Conservation (phyloP, 2,113 vertebrate species). For the Chloroceryle aenea region DNA sequence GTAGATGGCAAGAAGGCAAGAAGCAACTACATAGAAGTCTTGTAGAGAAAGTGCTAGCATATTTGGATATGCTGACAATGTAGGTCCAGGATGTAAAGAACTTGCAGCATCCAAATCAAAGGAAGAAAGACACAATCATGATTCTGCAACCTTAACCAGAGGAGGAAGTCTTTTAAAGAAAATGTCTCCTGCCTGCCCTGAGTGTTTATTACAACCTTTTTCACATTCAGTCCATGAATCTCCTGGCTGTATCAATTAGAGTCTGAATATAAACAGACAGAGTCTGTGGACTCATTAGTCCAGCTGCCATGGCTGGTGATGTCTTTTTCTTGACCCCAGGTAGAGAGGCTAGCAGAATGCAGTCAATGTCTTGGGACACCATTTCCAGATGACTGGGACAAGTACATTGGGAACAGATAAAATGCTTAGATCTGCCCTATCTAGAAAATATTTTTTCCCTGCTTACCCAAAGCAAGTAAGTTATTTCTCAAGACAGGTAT, state of each 20-base stretch:
- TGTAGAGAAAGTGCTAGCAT: neutral
- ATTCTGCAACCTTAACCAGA: neutral
- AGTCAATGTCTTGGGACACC: neutral
- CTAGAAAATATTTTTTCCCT: neutral
- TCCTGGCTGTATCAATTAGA: neutral
- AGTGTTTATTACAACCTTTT: neutral
- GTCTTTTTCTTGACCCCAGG: neutral
- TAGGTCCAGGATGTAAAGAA: neutral
- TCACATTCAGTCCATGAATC: neutral
- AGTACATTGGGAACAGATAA: fast-evolving
- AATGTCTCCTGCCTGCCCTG: fast-evolving
- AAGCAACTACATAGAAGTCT: constrained; percentile 21
- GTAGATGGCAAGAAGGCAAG: constrained; percentile 12
- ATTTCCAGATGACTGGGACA: neutral
- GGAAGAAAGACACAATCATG: neutral
- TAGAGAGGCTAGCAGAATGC: neutral
- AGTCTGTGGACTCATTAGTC: neutral
- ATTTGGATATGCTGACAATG: constrained; percentile 3
- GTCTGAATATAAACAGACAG: neutral
- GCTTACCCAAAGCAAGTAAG: neutral
- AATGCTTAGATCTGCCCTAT: neutral
- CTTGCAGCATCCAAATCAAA: neutral
- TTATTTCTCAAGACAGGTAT: neutral
- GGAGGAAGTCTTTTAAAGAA: neutral
- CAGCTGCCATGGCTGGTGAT: neutral